These are phyloP conservation scores for Nesogale talazaci DNA, from an alignment of 2,113 vertebrate genomes.

Conservation along the genomic window DNA sequence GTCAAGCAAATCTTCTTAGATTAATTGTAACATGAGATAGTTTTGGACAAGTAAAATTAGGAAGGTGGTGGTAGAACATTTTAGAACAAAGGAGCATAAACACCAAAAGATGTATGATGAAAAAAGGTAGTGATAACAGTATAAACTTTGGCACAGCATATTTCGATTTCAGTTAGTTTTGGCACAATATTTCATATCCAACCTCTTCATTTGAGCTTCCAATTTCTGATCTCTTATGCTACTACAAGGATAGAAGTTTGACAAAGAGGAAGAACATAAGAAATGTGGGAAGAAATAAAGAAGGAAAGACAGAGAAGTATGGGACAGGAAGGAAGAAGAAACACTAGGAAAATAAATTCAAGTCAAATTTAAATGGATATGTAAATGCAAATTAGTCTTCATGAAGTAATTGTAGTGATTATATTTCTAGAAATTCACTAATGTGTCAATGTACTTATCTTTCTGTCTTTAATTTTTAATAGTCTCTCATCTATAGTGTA, in stretches of 20 bases:
- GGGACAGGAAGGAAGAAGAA: neutral
- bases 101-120: neutral
- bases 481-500: neutral
- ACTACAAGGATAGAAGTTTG: neutral
- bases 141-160: neutral
- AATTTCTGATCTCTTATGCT: neutral
- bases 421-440: neutral
- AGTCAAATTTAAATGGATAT: neutral
- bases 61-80: accelerated
- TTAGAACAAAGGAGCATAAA: neutral
- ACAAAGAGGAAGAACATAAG: neutral
- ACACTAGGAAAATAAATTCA: neutral
- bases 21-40: neutral
- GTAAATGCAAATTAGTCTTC: neutral
- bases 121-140: neutral
- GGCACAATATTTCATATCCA: neutral
- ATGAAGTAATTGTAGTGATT: slow-evolving; percentile 40
- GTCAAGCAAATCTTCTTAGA: neutral
- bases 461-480: slow-evolving; percentile 34
- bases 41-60: neutral
- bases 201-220: too few relatives aligned
- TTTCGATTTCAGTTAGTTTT: neutral
- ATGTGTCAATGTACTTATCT: neutral
- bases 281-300: neutral
- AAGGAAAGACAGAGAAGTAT: too few relatives aligned